phyloP scores from a whole-genome alignment of 2,113 vertebrate species.

The Sitta europaea region DNA sequence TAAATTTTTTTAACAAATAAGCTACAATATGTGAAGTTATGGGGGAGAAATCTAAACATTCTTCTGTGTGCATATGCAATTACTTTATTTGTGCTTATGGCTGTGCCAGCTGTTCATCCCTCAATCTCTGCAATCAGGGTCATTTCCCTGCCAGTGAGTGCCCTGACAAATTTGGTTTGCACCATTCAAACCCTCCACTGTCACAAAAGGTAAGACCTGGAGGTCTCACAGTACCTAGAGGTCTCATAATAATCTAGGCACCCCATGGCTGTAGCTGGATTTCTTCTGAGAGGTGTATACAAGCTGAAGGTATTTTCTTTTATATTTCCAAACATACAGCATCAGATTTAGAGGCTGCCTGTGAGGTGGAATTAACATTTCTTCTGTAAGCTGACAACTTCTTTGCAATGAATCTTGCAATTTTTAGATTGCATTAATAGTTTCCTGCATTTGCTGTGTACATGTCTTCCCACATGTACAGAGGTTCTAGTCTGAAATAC shows the following conservation, averaged over 20 bases:
- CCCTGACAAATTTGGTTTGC: neutral
- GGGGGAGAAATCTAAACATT: neutral
- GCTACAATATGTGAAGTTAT: neutral
- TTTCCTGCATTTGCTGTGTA: neutral
- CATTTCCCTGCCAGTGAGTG: neutral
- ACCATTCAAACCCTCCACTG: neutral
- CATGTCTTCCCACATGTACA: neutral
- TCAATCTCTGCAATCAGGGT: fast-evolving
- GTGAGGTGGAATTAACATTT: neutral
- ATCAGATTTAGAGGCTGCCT: fast-evolving
- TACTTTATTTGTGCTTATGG: neutral
- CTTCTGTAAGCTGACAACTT: neutral
- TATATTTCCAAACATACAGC: neutral
- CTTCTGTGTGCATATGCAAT: neutral
- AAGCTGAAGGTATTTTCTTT: neutral
- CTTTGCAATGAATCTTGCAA: neutral
- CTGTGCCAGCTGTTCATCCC: neutral
- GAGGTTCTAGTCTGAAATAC: neutral
- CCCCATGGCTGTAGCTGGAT: neutral
- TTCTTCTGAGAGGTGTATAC: neutral
- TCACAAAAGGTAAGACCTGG: neutral
- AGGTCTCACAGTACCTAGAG: neutral
- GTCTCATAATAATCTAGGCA: neutral
- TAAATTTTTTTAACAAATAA: neutral
- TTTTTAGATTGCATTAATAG: neutral